phyloP scores from a whole-genome alignment of 1,140 invertebrate genomes.

The Apolygus lucorum region DNA sequence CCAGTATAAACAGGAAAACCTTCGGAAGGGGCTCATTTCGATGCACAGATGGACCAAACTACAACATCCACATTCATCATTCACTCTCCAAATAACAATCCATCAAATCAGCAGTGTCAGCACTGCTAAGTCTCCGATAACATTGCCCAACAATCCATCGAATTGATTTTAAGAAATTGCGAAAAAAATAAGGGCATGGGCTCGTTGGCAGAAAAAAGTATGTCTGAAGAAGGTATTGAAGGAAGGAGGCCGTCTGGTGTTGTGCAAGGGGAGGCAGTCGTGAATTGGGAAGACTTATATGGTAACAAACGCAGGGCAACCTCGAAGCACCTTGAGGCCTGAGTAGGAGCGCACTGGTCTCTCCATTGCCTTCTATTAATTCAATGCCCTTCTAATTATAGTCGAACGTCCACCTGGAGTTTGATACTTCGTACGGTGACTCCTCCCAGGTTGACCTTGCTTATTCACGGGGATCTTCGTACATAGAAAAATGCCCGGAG shows the following conservation, averaged over 20 bases:
- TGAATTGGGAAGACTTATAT: slow-evolving; percentile 13
- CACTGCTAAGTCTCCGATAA: no score
- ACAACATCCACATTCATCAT: no score
- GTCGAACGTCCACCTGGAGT: neutral
- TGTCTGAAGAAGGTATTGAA: slow-evolving; percentile 4
- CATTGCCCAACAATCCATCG: no score
- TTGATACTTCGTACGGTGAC: neutral
- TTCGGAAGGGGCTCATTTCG: no score
- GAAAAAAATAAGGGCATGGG: neutral
- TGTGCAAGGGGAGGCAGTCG: slow-evolving; percentile 7
- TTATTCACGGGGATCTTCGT: no score
- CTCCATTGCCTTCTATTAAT: neutral
- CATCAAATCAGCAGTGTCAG: no score
- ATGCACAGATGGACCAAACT: no score
- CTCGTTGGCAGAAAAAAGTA: neutral
- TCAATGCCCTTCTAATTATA: slow-evolving; percentile 12
- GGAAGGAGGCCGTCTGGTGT: slow-evolving; percentile 6
- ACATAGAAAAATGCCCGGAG: no score
- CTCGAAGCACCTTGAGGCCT: slow-evolving; percentile 4
- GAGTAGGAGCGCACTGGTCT: neutral
- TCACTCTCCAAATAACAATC: no score
- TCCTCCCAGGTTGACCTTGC: neutral
- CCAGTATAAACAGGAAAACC: no score
- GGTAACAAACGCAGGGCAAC: slow-evolving; percentile 3
- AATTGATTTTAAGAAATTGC: no score